These are phyloP conservation scores for Sebastes trivittatus DNA, from an alignment of 2,797 vertebrate species.

Conservation along the genomic window DNA sequence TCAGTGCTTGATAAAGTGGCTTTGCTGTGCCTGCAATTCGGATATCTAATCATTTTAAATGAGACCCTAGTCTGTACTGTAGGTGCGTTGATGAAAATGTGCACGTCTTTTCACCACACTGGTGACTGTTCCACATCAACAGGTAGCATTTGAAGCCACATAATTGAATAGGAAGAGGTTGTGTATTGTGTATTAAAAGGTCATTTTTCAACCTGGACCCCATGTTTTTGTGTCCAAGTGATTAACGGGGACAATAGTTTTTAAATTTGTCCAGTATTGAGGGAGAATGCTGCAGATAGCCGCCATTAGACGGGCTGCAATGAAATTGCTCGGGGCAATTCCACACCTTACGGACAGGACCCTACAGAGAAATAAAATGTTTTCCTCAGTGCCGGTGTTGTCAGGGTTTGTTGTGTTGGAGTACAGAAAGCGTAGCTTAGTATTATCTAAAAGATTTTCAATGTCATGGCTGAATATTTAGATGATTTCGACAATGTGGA, in stretches of 20 bases:
- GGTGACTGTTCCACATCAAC: not conserved
- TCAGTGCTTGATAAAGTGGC: not conserved
- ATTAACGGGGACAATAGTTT: not conserved
- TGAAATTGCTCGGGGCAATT: not conserved
- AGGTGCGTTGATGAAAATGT: not conserved
- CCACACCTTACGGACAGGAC: not conserved
- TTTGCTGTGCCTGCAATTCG: not conserved
- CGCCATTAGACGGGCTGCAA: not conserved
- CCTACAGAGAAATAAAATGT: too few species aligned
- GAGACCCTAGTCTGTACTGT: not conserved
- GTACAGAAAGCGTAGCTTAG: too few species aligned
- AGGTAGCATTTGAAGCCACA: not conserved
- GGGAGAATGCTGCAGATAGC: not conserved
- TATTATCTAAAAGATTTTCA: not conserved
- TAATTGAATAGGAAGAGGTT: not conserved
- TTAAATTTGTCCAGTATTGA: not conserved
- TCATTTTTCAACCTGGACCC: not conserved
- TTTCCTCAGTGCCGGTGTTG: too few species aligned
- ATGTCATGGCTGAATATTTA: not conserved
- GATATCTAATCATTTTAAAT: slow-evolving; percentile 18
- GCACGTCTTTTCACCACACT: not conserved
- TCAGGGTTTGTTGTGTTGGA: not conserved
- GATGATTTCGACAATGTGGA: too few species aligned
- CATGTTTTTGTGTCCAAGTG: not conserved
- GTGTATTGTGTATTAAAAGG: not conserved